A percentile compares a stretch with the other conserved stretches of the same genome.
Conservation (phyloP, 2,888 invertebrate species). For the Tetragnatha montana region DNA sequence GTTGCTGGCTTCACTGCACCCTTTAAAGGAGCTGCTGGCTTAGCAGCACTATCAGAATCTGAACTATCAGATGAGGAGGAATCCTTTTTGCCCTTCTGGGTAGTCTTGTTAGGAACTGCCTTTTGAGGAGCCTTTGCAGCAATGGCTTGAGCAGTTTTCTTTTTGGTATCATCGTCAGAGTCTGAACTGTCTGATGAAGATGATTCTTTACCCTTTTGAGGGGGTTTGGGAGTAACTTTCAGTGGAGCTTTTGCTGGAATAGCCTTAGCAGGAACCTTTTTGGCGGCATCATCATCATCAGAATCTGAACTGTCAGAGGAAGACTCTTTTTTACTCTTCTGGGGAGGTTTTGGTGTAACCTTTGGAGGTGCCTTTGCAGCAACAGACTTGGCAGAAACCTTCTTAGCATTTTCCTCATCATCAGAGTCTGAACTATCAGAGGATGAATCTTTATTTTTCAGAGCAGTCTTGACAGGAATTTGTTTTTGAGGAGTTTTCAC, state of each 20-base stretch:
- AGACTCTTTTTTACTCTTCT: conserved; percentile 71
- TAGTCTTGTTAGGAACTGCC: neutral
- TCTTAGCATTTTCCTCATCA: conserved; percentile 14
- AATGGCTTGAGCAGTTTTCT: conserved; percentile 64
- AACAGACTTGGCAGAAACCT: neutral
- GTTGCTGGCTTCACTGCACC: neutral
- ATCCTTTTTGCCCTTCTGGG: neutral
- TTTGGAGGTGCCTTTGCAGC: neutral
- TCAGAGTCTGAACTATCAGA: conserved; percentile 34
- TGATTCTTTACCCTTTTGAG: conserved; percentile 1
- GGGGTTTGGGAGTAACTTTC: neutral
- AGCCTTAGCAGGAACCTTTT: neutral
- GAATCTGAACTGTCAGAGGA: conserved; percentile 75
- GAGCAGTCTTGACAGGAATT: neutral
- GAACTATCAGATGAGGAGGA: conserved; percentile 26
- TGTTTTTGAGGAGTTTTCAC: conserved; percentile 7
- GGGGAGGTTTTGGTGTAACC: conserved; percentile 72
- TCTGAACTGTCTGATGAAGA: conserved; percentile 73
- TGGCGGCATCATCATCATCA: conserved; percentile 72
- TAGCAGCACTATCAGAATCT: conserved; percentile 11
- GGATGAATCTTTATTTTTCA: conserved; percentile 6
- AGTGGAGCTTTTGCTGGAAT: neutral
- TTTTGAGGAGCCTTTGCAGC: neutral
- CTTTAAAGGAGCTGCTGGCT: neutral
- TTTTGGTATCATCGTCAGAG: conserved; percentile 74